phyloP scores from a whole-genome alignment of 2,888 invertebrate species.

The Leptopterna dolabrata region DNA sequence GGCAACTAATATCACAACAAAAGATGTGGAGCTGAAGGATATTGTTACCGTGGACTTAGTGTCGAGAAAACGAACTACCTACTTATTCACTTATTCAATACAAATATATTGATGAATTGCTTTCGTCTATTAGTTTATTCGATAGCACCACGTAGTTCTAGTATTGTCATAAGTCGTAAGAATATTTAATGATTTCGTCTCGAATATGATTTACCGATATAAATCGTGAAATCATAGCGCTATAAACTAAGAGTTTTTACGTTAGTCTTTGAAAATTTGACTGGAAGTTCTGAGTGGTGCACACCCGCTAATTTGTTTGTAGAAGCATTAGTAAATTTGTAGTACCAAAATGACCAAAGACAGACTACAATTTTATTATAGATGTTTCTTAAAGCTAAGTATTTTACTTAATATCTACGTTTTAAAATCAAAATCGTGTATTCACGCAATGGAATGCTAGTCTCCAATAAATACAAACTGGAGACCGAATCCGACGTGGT shows the following conservation, averaged over 20 bases:
- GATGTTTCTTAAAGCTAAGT: not conserved
- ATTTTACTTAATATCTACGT: not conserved
- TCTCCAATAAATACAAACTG: not conserved
- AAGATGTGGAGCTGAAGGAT: not conserved
- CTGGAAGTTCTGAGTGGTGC: not conserved
- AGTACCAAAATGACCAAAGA: not conserved
- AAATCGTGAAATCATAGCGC: slow-evolving; percentile 25
- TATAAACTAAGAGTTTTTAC: slow-evolving; percentile 25
- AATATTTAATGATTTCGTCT: not conserved
- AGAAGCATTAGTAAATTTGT: not conserved
- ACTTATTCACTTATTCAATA: not conserved
- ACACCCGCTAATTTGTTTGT: not conserved
- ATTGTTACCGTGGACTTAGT: not conserved
- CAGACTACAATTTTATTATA: not conserved
- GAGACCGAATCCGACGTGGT: not conserved
- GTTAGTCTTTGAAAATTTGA: slow-evolving; percentile 16
- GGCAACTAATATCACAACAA: not conserved
- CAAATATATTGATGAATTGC: slow-evolving; percentile 21
- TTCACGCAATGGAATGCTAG: not conserved
- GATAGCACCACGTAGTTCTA: slow-evolving; percentile 52
- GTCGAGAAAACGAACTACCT: not conserved
- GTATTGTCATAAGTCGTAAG: slow-evolving; percentile 45
- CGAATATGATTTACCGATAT: not conserved
- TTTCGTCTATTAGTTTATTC: slow-evolving; percentile 17
- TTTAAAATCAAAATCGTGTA: not conserved